phyloP scores from a whole-genome alignment of 2,113 vertebrate genomes.

The Chionodraco myersi region DNA sequence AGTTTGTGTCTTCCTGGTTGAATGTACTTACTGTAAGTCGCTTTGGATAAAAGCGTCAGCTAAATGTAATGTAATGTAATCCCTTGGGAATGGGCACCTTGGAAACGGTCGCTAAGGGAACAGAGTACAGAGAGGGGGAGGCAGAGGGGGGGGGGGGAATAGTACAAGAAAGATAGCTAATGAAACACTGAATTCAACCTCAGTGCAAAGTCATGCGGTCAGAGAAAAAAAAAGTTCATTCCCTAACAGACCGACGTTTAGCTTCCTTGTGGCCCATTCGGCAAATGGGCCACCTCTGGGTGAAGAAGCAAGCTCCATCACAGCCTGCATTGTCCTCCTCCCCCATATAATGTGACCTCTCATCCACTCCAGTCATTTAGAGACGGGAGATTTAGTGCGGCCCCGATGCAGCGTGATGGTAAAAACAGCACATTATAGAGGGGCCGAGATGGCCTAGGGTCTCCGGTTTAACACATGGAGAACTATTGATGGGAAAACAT shows the following conservation, averaged over 20 bases:
- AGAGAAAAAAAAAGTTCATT: conserved; percentile 13
- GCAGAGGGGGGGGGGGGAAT: conserved; percentile 1
- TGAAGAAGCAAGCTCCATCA: conserved; percentile 62
- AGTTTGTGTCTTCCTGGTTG: no score
- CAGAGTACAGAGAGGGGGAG: conserved; percentile 63
- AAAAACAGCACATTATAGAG: conserved; percentile 62
- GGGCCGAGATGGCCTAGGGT: conserved; percentile 63
- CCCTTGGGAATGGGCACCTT: conserved; percentile 80
- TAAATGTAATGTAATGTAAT: no score
- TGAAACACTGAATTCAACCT: conserved; percentile 33
- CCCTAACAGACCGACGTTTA: conserved; percentile 40
- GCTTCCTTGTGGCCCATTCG: conserved; percentile 46
- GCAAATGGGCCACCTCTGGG: conserved; percentile 60
- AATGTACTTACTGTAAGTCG: no score
- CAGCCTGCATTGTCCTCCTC: conserved; percentile 65
- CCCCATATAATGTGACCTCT: conserved; percentile 72
- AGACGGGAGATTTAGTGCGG: conserved; percentile 75
- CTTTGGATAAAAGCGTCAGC: no score
- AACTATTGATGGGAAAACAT: conserved; percentile 70
- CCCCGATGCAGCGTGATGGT: conserved; percentile 50
- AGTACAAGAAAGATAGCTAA: conserved; percentile 28
- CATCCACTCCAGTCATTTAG: conserved; percentile 76
- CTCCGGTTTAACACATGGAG: conserved; percentile 60
- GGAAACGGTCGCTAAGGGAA: conserved; percentile 86
- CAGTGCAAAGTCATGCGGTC: not conserved